These are phyloP conservation scores for Peromyscus aztecus DNA, from an alignment of 2,797 vertebrate genomes.

Conservation along the genomic window DNA sequence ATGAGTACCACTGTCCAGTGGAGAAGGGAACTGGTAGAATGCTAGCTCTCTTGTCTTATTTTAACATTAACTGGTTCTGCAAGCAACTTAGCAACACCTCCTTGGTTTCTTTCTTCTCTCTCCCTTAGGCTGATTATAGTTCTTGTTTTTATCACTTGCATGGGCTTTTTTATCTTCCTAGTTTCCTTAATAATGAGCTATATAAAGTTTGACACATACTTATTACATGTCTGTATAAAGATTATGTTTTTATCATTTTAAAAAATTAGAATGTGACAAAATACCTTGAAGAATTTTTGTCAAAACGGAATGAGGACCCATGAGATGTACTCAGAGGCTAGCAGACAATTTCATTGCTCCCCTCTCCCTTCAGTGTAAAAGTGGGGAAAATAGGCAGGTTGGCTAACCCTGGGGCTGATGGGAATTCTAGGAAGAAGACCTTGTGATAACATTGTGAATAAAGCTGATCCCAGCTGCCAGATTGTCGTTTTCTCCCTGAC, in stretches of 20 bases:
- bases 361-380: background rate
- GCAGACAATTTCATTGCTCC: background rate
- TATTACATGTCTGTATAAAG: slow-evolving; percentile 50
- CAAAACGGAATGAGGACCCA: background rate
- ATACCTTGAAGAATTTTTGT: slow-evolving; percentile 23
- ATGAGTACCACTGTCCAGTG: background rate
- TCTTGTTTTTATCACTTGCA: slow-evolving; percentile 53
- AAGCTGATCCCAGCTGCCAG: background rate
- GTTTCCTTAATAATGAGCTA: slow-evolving; percentile 66
- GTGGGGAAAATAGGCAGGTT: background rate
- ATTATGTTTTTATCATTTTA: slow-evolving; percentile 68
- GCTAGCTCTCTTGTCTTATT: background rate
- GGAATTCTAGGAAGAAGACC: background rate
- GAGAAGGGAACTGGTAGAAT: background rate
- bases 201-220: slow-evolving; percentile 54
- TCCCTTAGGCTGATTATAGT: background rate
- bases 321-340: background rate
- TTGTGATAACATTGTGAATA: background rate
- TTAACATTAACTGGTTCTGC: background rate
- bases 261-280: slow-evolving; percentile 57
- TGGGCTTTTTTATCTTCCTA: slow-evolving; percentile 28
- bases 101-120: background rate
- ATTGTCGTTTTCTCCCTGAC: background rate
- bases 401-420: background rate
- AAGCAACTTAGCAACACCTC: background rate